These are phyloP conservation scores for Hypomecis atomaria DNA, from an alignment of 2,888 invertebrate species.

Conservation along the genomic window DNA sequence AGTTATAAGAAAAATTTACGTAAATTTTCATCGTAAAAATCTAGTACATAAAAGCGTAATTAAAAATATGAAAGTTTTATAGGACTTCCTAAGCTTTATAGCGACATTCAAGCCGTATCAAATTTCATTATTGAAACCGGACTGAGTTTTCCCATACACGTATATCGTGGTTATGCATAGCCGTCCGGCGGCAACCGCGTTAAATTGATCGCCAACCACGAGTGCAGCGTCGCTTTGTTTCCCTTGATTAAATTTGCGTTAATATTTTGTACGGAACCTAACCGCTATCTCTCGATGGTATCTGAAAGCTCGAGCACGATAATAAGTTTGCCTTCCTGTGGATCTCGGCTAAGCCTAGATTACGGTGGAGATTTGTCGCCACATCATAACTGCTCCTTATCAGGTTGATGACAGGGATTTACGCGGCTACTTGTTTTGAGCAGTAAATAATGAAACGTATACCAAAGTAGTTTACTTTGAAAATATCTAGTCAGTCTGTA, in stretches of 20 bases:
- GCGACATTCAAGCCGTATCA: conserved; percentile 12
- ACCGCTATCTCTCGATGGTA: conserved; percentile 1
- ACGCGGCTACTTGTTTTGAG: conserved; percentile 57
- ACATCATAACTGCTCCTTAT: conserved; percentile 65
- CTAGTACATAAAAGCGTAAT: too few relatives aligned
- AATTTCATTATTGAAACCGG: conserved; percentile 29
- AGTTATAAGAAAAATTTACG: too few relatives aligned
- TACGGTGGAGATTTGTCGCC: conserved; percentile 49
- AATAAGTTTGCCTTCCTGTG: conserved; percentile 20
- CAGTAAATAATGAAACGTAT: not conserved
- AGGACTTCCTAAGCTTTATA: conserved; percentile 8
- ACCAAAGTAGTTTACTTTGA: not conserved
- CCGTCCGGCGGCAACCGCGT: conserved; percentile 28
- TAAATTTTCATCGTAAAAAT: too few relatives aligned
- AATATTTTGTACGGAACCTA: conserved; percentile 7
- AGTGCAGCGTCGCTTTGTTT: conserved; percentile 28
- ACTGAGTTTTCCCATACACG: conserved; percentile 16
- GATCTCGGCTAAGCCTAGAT: conserved; percentile 30
- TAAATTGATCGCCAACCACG: conserved; percentile 31
- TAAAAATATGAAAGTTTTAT: not conserved
- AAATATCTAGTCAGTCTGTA: not conserved
- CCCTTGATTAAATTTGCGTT: conserved; percentile 31
- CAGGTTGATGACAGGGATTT: conserved; percentile 64
- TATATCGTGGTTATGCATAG: conserved; percentile 22
- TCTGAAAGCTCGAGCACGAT: conserved; percentile 18